These are phyloP conservation scores for Poecile montanus DNA, from an alignment of 2,797 vertebrate species.

Conservation along the genomic window DNA sequence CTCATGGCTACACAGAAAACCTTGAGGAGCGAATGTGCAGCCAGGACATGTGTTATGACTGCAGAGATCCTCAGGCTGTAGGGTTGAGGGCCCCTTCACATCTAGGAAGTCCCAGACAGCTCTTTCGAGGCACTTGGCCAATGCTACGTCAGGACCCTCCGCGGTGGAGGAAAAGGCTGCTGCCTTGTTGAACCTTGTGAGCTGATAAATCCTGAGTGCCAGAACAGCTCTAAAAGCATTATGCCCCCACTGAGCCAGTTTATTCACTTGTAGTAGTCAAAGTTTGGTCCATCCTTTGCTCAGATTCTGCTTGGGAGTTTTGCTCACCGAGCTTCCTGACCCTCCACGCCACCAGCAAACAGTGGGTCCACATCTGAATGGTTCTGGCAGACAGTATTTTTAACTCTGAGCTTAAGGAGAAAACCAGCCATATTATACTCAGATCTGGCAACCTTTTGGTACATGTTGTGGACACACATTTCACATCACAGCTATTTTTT, in stretches of 20 bases:
- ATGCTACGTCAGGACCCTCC: rapidly evolving
- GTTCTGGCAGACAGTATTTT: not conserved
- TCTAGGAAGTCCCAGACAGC: not conserved
- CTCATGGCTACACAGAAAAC: not conserved
- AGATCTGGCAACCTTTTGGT: conserved; percentile 48
- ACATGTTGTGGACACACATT: conserved; percentile 62
- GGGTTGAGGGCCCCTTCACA: not conserved
- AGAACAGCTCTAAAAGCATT: not conserved
- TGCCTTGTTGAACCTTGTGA: not conserved
- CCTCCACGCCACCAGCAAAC: not conserved
- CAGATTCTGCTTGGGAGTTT: not conserved
- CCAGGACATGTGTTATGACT: rapidly evolving
- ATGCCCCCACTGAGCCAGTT: not conserved
- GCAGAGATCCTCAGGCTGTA: not conserved
- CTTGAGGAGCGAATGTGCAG: not conserved
- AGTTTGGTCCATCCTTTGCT: not conserved
- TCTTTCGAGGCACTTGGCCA: rapidly evolving
- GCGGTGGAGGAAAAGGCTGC: not conserved
- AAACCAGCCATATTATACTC: not conserved
- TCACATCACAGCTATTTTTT: conserved; percentile 66
- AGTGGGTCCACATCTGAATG: not conserved
- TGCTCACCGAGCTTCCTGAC: not conserved
- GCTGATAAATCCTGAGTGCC: not conserved
- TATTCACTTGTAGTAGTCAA: not conserved
- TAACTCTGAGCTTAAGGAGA: not conserved